Conservation (phyloP, 2,113 vertebrate species). For the Pluvianellus socialis region DNA sequence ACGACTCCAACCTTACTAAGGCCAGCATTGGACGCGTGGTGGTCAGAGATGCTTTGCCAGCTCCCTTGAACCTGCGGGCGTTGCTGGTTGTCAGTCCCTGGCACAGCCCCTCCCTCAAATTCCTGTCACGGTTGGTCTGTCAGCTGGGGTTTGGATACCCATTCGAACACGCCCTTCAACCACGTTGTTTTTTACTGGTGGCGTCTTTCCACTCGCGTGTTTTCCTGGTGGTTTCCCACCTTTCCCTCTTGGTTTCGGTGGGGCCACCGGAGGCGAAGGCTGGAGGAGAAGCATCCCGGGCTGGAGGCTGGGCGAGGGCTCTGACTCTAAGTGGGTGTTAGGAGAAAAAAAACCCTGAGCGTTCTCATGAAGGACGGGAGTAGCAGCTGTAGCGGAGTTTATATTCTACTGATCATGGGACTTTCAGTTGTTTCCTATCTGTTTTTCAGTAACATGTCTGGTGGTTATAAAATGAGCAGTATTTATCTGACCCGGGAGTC, state of each 20-base stretch:
- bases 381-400: neutral
- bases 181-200: fast-evolving
- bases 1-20: neutral
- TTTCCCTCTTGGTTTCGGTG: neutral
- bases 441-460: slow-evolving; percentile 47
- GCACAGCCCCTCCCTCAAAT: neutral
- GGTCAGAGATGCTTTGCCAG: neutral
- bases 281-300: neutral
- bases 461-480: slow-evolving; percentile 47
- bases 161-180: neutral
- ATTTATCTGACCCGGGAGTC: slow-evolving; percentile 60
- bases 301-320: neutral
- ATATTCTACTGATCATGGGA: neutral
- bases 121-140: neutral
- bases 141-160: neutral
- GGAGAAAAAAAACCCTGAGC: neutral
- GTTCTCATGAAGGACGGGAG: neutral
- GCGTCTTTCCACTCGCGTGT: neutral
- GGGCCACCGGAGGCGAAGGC: neutral
- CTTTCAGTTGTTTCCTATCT: slow-evolving; percentile 32
- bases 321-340: neutral
- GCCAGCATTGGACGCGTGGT: fast-evolving
- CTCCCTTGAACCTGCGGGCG: neutral
- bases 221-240: neutral
- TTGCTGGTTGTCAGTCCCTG: neutral